Percentiles rank a stretch among this genome's conserved stretches.
Conservation (phyloP, 2,888 invertebrate species). For the Panzeria rudis region DNA sequence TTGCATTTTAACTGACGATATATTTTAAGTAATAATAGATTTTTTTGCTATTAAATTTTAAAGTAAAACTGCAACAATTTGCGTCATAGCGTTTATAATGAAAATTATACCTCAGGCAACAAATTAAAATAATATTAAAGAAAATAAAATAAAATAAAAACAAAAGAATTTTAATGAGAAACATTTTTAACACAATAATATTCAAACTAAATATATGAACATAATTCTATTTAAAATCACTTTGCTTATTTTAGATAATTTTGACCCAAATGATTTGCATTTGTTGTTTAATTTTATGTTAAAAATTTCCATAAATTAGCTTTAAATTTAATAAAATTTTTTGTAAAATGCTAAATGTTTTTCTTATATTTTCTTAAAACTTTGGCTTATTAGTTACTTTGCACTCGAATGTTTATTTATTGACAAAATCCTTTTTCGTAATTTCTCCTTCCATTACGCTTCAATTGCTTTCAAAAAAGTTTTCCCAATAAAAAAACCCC, state of each 20-base stretch:
- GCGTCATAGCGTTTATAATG: background rate
- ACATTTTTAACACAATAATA: background rate
- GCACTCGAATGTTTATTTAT: background rate
- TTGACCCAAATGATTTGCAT: background rate
- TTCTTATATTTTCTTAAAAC: background rate
- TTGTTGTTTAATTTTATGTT: background rate
- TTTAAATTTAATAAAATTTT: background rate
- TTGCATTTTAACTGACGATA: too few species aligned
- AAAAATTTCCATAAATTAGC: background rate
- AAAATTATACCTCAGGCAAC: background rate
- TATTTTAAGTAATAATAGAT: too few species aligned
- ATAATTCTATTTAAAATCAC: background rate
- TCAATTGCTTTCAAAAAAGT: slow-evolving; percentile 17
- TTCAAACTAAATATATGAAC: too few species aligned
- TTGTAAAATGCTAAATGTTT: background rate
- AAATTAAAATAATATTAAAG: background rate
- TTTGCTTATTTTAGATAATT: background rate
- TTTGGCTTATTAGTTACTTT: slow-evolving; percentile 26
- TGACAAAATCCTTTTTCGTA: too few species aligned
- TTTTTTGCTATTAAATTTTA: background rate
- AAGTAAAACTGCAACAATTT: background rate
- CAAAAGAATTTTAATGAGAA: background rate
- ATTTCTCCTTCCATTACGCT: slow-evolving; percentile 22
- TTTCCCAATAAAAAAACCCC: background rate
- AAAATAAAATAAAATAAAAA: background rate